phyloP scores from a whole-genome alignment of 1,140 invertebrate species.

The Heterodera carotae region DNA sequence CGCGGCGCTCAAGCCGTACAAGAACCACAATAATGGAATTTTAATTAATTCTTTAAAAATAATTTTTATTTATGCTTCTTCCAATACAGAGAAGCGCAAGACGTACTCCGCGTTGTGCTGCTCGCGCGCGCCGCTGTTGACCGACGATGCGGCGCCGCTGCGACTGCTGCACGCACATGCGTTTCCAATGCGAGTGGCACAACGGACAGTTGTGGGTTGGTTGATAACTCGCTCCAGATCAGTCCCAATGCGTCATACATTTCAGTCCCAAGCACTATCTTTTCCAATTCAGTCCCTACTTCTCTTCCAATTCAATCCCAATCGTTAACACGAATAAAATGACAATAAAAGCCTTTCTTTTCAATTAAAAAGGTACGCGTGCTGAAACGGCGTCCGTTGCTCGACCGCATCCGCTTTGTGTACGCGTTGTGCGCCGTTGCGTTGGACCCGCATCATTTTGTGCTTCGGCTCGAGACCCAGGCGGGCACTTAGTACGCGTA shows the following conservation, averaged over 20 bases:
- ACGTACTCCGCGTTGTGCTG: constrained; percentile 62
- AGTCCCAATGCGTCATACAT: no score
- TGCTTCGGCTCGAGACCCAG: constrained; percentile 14
- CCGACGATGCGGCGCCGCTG: constrained; percentile 42
- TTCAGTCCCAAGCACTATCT: no score
- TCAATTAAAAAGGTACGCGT: constrained; percentile 44
- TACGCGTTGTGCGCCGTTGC: constrained; percentile 45
- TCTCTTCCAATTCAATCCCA: no score
- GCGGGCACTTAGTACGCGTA: background rate
- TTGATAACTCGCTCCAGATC: no score
- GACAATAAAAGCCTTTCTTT: no score
- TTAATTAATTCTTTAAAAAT: background rate
- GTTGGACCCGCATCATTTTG: constrained; percentile 57
- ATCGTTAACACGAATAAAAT: no score
- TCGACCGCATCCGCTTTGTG: constrained; percentile 58
- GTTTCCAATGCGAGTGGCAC: constrained; percentile 55
- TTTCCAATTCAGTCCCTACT: no score
- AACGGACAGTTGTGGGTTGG: constrained; percentile 56
- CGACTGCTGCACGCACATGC: constrained; percentile 32
- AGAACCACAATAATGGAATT: constrained; percentile 31
- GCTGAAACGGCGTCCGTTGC: constrained; percentile 57
- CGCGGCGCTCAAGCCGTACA: background rate
- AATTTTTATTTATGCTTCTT: background rate
- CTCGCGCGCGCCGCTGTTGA: constrained; percentile 44
- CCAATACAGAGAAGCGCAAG: constrained; percentile 59